Percentiles rank a stretch among this genome's conserved stretches.
phyloP scores from a whole-genome alignment of 2,113 vertebrate species.

The Engraulis encrasicolus region DNA sequence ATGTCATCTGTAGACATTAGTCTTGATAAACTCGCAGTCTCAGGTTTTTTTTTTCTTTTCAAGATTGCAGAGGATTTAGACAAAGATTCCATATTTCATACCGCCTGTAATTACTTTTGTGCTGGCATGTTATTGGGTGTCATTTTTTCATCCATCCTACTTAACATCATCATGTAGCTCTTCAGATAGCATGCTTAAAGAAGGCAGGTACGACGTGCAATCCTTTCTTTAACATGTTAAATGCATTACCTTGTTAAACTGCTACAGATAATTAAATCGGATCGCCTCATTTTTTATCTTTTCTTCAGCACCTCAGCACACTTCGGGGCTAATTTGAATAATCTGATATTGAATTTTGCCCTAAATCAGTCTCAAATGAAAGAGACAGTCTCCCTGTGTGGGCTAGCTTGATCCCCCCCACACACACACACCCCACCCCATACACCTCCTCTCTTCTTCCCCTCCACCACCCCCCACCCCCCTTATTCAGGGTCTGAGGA shows the following conservation, averaged over 20 bases:
- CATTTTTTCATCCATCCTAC: constrained; percentile 11
- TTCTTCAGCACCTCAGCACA: not conserved
- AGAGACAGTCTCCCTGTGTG: constrained; percentile 19
- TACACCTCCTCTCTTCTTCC: not conserved
- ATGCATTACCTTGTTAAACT: not conserved
- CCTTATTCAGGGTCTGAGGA: constrained; percentile 53
- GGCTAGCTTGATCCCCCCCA: not conserved
- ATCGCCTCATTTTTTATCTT: not conserved
- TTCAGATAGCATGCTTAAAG: not conserved
- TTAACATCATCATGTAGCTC: not conserved
- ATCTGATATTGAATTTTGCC: not conserved
- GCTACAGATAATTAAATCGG: not conserved
- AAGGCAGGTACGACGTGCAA: not conserved
- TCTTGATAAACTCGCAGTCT: constrained; percentile 2
- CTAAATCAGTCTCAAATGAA: not conserved
- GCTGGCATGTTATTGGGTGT: not conserved
- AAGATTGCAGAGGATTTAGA: not conserved
- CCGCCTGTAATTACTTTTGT: constrained; percentile 2
- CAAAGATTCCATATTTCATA: not conserved
- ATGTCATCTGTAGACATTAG: constrained; percentile 9
- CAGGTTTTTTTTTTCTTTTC: no score
- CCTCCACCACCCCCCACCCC: not conserved
- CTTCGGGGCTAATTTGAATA: not conserved
- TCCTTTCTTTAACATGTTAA: not conserved
- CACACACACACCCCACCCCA: not conserved